Conservation (phyloP, 2,113 vertebrate species). For the Shinisaurus crocodilurus region DNA sequence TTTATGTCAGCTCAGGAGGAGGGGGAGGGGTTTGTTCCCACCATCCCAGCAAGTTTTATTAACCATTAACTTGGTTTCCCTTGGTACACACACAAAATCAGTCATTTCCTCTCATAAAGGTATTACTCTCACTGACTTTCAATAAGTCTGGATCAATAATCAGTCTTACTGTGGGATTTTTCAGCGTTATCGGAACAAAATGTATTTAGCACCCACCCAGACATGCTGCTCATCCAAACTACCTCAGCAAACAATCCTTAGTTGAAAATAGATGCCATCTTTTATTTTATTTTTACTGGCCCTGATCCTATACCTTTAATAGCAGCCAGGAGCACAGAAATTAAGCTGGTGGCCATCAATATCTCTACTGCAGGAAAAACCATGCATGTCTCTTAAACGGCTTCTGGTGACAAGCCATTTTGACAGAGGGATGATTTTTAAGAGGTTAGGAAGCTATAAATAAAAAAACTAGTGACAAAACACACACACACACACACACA, state of each 20-base stretch:
- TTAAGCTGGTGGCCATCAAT: background rate
- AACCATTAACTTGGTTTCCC: constrained; percentile 61
- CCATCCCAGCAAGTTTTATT: constrained; percentile 50
- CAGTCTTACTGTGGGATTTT: background rate
- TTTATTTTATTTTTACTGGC: background rate
- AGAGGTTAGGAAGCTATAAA: too few species aligned
- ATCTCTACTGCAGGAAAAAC: background rate
- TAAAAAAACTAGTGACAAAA: too few species aligned
- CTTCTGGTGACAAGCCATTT: too few species aligned
- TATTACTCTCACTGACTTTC: background rate
- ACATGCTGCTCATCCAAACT: background rate
- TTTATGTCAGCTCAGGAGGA: constrained; percentile 54
- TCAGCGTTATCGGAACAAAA: background rate
- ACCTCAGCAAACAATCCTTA: background rate
- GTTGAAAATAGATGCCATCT: background rate
- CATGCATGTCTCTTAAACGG: background rate
- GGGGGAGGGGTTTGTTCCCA: constrained; percentile 67
- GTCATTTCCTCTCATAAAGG: constrained; percentile 13
- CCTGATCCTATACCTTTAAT: background rate
- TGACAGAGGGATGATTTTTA: background rate
- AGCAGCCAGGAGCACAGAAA: background rate
- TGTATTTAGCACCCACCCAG: background rate
- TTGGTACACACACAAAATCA: constrained; percentile 3
- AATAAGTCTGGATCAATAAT: background rate
- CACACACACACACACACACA: too few species aligned